Base-by-base conservation (phyloP, 1,140 invertebrate species). In the Vanessa tameamea region DNA sequence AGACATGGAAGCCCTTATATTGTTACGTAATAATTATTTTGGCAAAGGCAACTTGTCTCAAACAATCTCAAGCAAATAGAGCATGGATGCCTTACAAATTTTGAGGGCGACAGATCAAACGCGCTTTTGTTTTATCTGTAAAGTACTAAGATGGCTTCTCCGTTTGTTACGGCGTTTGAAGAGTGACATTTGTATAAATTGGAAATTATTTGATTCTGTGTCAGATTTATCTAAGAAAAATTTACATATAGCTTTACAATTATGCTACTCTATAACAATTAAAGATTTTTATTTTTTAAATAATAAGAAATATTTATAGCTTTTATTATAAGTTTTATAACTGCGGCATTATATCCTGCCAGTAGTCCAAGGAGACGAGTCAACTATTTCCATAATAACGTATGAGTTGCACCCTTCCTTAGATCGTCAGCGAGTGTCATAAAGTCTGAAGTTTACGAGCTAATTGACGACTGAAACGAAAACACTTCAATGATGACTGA, bases 41-140 rank as follows among this genome's bases (percentile, higher is more conserved):
- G 66, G 88, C 87, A 88, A 90, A 81, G 71, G 50, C 13, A 65
- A 80, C 80, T 85, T 83, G 83, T 86, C 83, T 88, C 79, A 83
- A 88, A 79, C 66, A 84, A 85, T 83, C 87, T 84, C 66, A 57
- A 59, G 57, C 66, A 69, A 59, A 53, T 23, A 51, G 53, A 69
- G 66, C 31, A 80, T 69, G 37, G 85, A 90, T 66, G 65, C 85
- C 88, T 12, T 71, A 82, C 69, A 86, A 91, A 75, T 85, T 83
- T 65, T 63, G 70, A 77, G 88, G 87, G 89, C 75, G 82, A 81
- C 67, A 86, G 84, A 91, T 91, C 89, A 91, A 91, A 90, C 82
- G 80, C 12, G 59, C 77, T 73, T 82, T 91, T 91, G 89, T 91
- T 89, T 91, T 91, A 91, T 91, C 87, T 91, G 69, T 70, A 75